These are phyloP conservation scores for Branchellion lobata DNA, from an alignment of 2,888 invertebrate genomes.

Conservation along the genomic window DNA sequence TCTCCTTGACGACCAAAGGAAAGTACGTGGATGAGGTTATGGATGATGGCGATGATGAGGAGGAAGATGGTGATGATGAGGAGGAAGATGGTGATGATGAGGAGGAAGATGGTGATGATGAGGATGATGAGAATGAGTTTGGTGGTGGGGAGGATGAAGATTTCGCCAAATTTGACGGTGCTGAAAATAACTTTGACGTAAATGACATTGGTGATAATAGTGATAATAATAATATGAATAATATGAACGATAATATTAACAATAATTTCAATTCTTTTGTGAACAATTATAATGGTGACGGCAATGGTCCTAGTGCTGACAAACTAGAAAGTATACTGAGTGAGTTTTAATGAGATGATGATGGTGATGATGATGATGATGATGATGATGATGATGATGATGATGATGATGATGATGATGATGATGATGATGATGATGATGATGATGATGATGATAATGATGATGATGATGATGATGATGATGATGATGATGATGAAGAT, in stretches of 20 bases:
- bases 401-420: constrained; percentile 14
- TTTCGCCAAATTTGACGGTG: not conserved
- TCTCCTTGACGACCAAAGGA: no score
- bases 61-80: not conserved
- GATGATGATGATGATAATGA: constrained; percentile 31
- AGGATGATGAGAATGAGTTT: not conserved
- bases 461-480: constrained; percentile 25
- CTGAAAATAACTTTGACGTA: not conserved
- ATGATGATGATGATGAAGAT: constrained; percentile 14
- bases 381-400: not conserved
- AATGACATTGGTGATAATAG: no score
- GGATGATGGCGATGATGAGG: constrained; percentile 11
- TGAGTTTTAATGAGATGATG: not conserved
- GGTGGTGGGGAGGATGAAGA: no score
- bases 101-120: not conserved
- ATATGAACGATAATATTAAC: no score
- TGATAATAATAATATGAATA: no score
- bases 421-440: constrained; percentile 42
- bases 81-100: constrained; percentile 15
- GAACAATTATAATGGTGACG: no score
- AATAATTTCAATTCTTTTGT: not conserved
- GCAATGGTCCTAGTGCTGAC: no score
- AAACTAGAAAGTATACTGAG: not conserved
- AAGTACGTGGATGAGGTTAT: not conserved
- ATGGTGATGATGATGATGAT: not conserved